Base-by-base conservation (phyloP, 2,113 vertebrate species). In the Rissa tridactyla region DNA sequence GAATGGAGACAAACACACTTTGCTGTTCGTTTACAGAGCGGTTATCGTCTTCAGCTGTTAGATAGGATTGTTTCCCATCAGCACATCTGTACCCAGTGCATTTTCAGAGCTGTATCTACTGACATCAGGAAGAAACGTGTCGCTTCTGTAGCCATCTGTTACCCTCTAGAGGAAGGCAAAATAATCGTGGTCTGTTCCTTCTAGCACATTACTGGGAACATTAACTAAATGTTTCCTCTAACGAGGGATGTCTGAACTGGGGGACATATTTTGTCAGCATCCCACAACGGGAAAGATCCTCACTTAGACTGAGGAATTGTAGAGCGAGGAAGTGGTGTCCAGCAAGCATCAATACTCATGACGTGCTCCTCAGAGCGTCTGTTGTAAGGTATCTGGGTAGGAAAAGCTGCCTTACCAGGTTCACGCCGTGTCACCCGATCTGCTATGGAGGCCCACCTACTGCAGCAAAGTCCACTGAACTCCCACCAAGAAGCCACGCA, bases 131-230 rank as follows among this genome's bases (percentile, higher is more conserved):
- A 44, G 73, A 91, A 89, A 80, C 6, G 7, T 68, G 54, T 82
- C 62, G 14, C 78, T 94, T 89, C 83, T 85, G 61, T 44, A 62
- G 81, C 88, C 86, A 69, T 85, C 88, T 94, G 83, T 92, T 92
- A 96, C 91, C 86, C 78, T 94, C 94, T 91, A 93, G 88, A 91
- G 89, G 89, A 94, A 79, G 86, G 81, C 90, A 82, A 49, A 84
- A 85, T 86, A 88, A 81, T 2, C 78, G 82, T 87, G 79, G 29
- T 9, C 55, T 62, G 10, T 57, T 88, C 10, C 11, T 95, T 25
- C 22, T 42, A 34, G 49, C 25, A 62, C 52, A 15, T 75, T 38
- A 30, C 17, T 49, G 87, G 65, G 75, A 88, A 52, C 8, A 5
- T 3, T 30, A 52, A 65, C 19, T 84, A 13, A 51, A 32, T 0